A percentile compares a stretch with the other conserved stretches of the same genome.
These are phyloP conservation scores for Arctocebus calabarensis DNA, from an alignment of 2,797 vertebrate genomes.

Conservation along the genomic window DNA sequence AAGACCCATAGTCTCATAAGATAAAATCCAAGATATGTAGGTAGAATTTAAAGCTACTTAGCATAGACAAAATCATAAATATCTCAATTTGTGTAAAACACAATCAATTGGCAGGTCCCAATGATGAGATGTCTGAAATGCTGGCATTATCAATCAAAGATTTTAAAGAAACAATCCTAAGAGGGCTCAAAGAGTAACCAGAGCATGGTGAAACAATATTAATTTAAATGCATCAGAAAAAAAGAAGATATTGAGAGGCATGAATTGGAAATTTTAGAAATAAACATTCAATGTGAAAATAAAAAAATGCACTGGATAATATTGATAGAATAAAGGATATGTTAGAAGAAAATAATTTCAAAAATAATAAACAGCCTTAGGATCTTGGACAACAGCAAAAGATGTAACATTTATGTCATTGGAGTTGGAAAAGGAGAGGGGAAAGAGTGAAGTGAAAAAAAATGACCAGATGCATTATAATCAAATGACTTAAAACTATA, in stretches of 20 bases:
- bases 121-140: neutral
- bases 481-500: neutral
- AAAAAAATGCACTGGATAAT: neutral
- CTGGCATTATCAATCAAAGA: neutral
- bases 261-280: neutral
- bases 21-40: neutral
- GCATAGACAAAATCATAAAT: neutral
- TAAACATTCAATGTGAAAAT: neutral
- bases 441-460: too few relatives aligned
- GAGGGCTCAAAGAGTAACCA: neutral
- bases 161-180: neutral
- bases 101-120: neutral
- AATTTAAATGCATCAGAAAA: neutral
- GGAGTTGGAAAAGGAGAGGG: neutral
- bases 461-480: neutral
- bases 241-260: neutral
- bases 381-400: neutral
- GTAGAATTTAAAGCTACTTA: neutral
- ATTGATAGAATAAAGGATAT: neutral
- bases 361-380: neutral
- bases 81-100: neutral
- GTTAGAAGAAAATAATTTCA: neutral
- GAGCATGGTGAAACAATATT: accelerated
- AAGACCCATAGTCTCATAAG: neutral
- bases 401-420: neutral